Percentiles rank a stretch among this genome's conserved stretches.
phyloP scores from a whole-genome alignment of 1,140 invertebrate genomes.

The Brachionus manjavacas region DNA sequence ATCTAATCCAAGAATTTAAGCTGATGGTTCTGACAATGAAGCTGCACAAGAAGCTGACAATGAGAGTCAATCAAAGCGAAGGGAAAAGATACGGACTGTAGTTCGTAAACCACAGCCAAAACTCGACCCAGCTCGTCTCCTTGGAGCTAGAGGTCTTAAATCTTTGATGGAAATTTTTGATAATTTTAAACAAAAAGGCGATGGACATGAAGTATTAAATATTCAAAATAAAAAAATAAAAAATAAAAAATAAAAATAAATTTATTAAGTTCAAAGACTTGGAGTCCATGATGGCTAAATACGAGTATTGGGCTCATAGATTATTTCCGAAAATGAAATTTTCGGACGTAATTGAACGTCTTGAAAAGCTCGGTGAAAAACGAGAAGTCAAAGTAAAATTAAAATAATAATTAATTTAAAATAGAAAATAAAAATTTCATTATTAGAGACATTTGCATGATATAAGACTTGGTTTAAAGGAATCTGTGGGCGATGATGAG shows the following conservation, averaged over 20 bases:
- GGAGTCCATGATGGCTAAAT: constrained; percentile 69
- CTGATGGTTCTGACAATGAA: background rate
- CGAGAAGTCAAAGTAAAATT: constrained; percentile 53
- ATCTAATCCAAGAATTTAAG: background rate
- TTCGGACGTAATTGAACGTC: constrained; percentile 73
- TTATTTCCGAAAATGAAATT: constrained; percentile 80
- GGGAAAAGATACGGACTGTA: constrained; percentile 57
- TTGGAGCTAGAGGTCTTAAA: constrained; percentile 71
- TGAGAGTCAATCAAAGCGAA: constrained; percentile 47
- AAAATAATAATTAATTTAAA: background rate
- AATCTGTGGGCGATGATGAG: background rate
- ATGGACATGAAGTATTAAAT: constrained; percentile 67
- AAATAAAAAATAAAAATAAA: background rate
- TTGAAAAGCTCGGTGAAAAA: constrained; percentile 69
- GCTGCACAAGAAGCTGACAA: background rate
- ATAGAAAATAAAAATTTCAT: background rate
- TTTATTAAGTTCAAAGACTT: constrained; percentile 67
- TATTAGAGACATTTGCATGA: background rate
- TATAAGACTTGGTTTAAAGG: background rate
- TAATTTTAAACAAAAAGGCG: constrained; percentile 75
- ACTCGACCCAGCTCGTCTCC: constrained; percentile 68
- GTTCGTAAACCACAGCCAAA: constrained; percentile 68
- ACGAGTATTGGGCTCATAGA: constrained; percentile 87
- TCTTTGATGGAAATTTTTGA: constrained; percentile 73
- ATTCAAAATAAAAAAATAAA: background rate